Base-by-base conservation (phyloP, 2,797 vertebrate genomes). In the Hemitrygon akajei region DNA sequence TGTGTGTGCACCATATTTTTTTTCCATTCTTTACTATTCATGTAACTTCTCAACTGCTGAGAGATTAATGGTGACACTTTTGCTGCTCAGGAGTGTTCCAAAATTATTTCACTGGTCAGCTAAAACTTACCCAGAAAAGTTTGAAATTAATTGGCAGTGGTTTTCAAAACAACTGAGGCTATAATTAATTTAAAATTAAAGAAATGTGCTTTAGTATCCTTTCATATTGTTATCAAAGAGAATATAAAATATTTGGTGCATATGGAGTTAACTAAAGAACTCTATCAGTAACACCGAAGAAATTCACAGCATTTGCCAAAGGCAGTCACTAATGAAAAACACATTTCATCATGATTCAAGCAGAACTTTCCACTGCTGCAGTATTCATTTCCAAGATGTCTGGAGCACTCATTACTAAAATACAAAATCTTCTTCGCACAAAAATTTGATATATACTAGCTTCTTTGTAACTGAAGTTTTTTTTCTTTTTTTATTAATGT, bases 321-420 rank as follows among this genome's bases (percentile, higher is more conserved):
- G 47, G 66, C 91, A 73, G 71, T 56, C 40, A 75, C 71, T 93
- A 93, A 93, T 93, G 91, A 93, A 93, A 93, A 93, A 93, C 91
- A 93, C 73, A 93, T 93, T 93, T 93, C 91, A 76, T 22, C 40
- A 76, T 93, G 91, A 22, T 71, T 93, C 91, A 93, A 30, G 73
- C 69, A 93, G 22, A 93, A 93, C 71, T 93, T 93, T 93, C 91
- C 91, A 93, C 91, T 93, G 91, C 25, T 76, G 40, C 71, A 93
- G 47, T 25, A 75, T 58, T 75, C 27, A 93, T 47, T 93, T 75
- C 91, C 71, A 93, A 93, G 40, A 93, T 76, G 71, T 93, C 91
- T 93, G 73, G 40, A 25, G 25, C 37, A 47, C 69, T 47, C 91
- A 58, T 76, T 93, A 93, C 40, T 58, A 76, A 76, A 11, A 56